Evolutionary conservation across 2,888 invertebrate genomes (phyloP).

Genomic region (Eupithecia pulchellata): DNA sequence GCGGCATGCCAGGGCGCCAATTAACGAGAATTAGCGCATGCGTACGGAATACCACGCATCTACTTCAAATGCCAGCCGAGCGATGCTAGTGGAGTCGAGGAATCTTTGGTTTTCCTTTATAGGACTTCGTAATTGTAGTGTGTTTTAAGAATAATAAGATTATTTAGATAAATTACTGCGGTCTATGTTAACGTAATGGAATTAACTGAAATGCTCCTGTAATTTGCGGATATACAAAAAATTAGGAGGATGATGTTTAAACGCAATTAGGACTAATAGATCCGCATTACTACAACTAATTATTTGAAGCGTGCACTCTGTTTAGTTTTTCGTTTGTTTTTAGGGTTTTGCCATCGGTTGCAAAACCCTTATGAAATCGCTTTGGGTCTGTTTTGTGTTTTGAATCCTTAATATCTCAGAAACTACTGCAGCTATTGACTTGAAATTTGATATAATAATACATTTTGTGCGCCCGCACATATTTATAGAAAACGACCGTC

Average conservation of each 20-base stretch:
- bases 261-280: conserved; percentile 50
- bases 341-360: too few species aligned
- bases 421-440: too few species aligned
- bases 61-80: conserved; percentile 49
- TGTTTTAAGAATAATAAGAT: not conserved
- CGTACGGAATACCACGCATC: conserved; percentile 49
- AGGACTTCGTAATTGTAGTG: conserved; percentile 36
- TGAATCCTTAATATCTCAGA: too few species aligned
- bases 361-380: too few species aligned
- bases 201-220: conserved; percentile 5
- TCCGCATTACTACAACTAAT: conserved; percentile 44
- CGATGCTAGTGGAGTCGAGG: conserved; percentile 42
- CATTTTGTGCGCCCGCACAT: too few species aligned
- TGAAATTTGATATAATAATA: too few species aligned
- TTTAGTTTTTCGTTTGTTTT: not conserved
- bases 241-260: conserved; percentile 19
- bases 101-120: conserved; percentile 51
- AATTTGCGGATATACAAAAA: conserved; percentile 25
- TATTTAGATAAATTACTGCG: not conserved
- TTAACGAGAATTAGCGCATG: conserved; percentile 61
- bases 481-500: too few species aligned
- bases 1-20: conserved; percentile 49
- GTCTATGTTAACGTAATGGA: not conserved
- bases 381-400: too few species aligned
- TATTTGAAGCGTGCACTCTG: not conserved